Conservation (phyloP, 2,113 vertebrate species). For the Ailuropoda melanoleuca region DNA sequence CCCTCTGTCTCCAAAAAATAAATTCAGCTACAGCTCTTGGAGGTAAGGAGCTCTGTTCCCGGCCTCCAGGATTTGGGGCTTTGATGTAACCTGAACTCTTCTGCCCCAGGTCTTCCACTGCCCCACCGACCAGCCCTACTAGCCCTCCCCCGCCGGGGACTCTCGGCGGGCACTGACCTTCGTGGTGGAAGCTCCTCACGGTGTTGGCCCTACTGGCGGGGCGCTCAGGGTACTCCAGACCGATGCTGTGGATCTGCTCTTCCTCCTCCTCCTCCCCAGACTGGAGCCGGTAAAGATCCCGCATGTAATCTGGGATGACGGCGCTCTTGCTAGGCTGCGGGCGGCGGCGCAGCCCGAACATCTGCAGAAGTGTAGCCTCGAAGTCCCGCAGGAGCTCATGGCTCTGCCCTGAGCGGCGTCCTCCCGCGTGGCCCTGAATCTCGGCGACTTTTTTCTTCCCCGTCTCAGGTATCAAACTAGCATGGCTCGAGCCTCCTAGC, state of each 20-base stretch:
- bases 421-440: slow-evolving; percentile 89
- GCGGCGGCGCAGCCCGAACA: slow-evolving; percentile 97
- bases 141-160: neutral
- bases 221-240: slow-evolving; percentile 95
- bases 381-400: slow-evolving; percentile 99
- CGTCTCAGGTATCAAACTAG: slow-evolving; percentile 98
- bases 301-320: slow-evolving; percentile 95
- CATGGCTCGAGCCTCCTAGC: slow-evolving; percentile 97
- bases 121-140: slow-evolving; percentile 13
- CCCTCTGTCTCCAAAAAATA: slow-evolving; percentile 57
- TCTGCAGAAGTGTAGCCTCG: slow-evolving; percentile 98
- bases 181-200: slow-evolving; percentile 98
- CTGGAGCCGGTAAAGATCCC: slow-evolving; percentile 98
- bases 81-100: slow-evolving; percentile 68
- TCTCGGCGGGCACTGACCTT: slow-evolving; percentile 89
- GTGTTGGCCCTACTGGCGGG: slow-evolving; percentile 97
- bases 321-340: slow-evolving; percentile 93
- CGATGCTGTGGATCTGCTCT: slow-evolving; percentile 83
- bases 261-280: slow-evolving; percentile 95
- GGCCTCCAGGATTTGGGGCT: slow-evolving; percentile 41
- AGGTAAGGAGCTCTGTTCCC: slow-evolving; percentile 42
- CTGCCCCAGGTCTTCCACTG: neutral
- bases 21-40: slow-evolving; percentile 51
- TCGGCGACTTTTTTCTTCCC: slow-evolving; percentile 97
- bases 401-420: slow-evolving; percentile 91